Conservation (phyloP, 2,113 vertebrate genomes). For the Pseudorectes ferrugineus region DNA sequence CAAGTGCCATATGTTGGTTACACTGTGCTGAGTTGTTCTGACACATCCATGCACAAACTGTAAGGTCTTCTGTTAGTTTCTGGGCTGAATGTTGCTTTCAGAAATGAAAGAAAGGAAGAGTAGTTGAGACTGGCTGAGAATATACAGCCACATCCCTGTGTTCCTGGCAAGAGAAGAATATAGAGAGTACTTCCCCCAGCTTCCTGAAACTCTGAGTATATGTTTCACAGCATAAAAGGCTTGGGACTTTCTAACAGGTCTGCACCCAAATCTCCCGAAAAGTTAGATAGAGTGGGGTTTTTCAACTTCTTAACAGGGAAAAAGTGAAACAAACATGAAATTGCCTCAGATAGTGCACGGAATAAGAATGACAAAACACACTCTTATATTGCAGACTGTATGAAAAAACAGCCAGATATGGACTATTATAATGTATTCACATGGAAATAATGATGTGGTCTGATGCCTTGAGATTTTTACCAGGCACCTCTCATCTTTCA, state of each 20-base stretch:
- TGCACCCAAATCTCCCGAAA: not conserved
- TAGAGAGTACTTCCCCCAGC: rapidly evolving
- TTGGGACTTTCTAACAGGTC: not conserved
- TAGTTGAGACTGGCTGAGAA: not conserved
- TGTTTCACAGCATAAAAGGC: not conserved
- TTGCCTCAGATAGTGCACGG: not conserved
- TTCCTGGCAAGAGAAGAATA: not conserved
- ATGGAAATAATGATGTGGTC: not conserved
- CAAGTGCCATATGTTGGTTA: not conserved
- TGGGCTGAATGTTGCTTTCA: not conserved
- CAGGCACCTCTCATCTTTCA: not conserved
- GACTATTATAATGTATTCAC: not conserved
- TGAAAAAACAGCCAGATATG: not conserved
- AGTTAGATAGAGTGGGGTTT: rapidly evolving
- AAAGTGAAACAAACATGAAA: not conserved
- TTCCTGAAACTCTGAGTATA: not conserved
- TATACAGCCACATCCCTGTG: not conserved
- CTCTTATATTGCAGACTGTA: not conserved
- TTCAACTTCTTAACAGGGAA: not conserved
- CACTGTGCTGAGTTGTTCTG: not conserved
- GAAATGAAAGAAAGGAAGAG: not conserved
- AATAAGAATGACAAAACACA: not conserved
- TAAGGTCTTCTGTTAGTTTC: not conserved
- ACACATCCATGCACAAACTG: not conserved
- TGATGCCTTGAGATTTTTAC: not conserved